Percentiles rank a stretch among this genome's conserved stretches.
These are phyloP conservation scores for Plebejus argus DNA, from an alignment of 2,888 invertebrate genomes.

Conservation along the genomic window DNA sequence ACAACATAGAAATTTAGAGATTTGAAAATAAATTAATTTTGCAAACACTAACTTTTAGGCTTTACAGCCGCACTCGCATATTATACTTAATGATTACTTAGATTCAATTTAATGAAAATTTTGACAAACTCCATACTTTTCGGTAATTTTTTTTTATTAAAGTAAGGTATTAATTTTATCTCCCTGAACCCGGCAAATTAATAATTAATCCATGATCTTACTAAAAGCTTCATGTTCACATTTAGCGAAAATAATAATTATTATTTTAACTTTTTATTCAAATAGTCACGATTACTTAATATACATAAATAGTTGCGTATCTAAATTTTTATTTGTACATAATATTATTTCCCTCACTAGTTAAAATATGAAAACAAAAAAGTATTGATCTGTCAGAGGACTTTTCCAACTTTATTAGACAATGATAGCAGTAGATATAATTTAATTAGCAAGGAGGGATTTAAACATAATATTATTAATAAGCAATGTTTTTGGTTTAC, in stretches of 20 bases:
- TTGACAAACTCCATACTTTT: background rate
- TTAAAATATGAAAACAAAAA: too few species aligned
- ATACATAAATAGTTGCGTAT: background rate
- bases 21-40: background rate
- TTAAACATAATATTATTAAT: too few species aligned
- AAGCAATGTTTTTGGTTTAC: too few species aligned
- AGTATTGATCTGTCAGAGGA: too few species aligned
- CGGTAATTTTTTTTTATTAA: too few species aligned
- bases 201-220: background rate
- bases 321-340: constrained; percentile 4
- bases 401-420: too few species aligned
- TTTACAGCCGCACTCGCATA: background rate
- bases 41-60: background rate
- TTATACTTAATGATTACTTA: background rate
- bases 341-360: background rate
- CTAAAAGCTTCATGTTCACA: background rate
- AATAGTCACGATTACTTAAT: background rate
- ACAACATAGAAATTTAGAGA: background rate
- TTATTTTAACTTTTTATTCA: background rate
- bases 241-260: background rate
- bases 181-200: background rate
- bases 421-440: too few species aligned
- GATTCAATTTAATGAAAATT: background rate
- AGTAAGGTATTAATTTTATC: too few species aligned
- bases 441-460: too few species aligned